Conservation (phyloP, 2,797 vertebrate species). For the Sciurus carolinensis region DNA sequence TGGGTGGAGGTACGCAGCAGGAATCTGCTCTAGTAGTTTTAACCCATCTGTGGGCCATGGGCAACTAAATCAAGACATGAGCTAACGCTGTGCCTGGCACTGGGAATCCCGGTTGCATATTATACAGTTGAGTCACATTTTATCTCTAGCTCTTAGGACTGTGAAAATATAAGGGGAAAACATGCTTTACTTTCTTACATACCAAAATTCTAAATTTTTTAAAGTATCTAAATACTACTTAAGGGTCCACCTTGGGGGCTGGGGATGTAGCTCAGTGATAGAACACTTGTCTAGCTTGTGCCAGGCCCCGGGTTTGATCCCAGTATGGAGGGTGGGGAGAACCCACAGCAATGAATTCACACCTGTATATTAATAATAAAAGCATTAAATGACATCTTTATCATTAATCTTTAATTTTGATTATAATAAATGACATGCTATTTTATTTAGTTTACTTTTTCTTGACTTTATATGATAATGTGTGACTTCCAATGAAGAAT, state of each 20-base stretch:
- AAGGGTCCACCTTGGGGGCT: background rate
- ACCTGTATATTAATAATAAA: background rate
- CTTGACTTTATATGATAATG: background rate
- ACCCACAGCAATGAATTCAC: background rate
- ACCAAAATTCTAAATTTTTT: background rate
- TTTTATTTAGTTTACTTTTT: conserved; percentile 18
- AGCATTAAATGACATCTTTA: conserved; percentile 5
- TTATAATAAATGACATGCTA: background rate
- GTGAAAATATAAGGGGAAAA: background rate
- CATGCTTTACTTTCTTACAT: background rate
- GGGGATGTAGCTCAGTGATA: background rate
- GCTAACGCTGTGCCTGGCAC: background rate
- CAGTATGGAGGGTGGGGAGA: background rate
- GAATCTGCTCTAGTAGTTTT: background rate
- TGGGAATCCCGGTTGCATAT: background rate
- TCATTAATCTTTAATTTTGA: conserved; percentile 43
- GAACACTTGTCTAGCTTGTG: background rate
- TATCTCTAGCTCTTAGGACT: background rate
- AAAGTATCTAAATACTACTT: background rate
- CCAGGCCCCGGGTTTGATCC: background rate
- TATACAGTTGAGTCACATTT: background rate
- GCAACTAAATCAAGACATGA: background rate
- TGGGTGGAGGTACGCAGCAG: background rate
- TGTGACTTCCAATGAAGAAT: conserved; percentile 7
- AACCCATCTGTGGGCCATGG: background rate